Base-by-base conservation (phyloP, 2,113 vertebrate species). In the Platysternon megacephalum region DNA sequence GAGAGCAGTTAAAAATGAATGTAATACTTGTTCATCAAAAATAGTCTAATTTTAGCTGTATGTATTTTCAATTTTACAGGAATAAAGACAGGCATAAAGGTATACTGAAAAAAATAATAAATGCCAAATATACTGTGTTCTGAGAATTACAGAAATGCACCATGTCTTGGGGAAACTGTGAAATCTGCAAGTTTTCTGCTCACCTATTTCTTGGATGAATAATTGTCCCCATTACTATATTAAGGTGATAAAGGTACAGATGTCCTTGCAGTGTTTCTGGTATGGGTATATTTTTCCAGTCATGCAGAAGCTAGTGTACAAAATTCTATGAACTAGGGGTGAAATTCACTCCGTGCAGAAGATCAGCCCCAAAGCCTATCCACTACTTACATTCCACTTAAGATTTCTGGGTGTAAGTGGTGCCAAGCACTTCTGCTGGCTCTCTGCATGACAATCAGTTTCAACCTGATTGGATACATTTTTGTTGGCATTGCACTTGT, bases 1-100 rank as follows among this genome's bases (percentile, higher is more conserved):
- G 80, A 90, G 56, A 55, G 86, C 65, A 88, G 39, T 8, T 72
- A 42, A 87, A 19, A 81, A 82, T 76, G 80, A 53, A 81, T 46
- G 68, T 24, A 44, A 7, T 85, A 17, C 4, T 79, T 49, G 58
- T 1, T 0, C 24, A 39, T 76, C 72, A 80, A 68, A 93, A 90
- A 65, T 24, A 1, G 13, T 82, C 42, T 17, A 65, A 72, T 9
- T 55, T 74, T 65, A 53, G 81, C 46, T 85, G 81, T 35, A 58
- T 90, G 28, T 79, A 1, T 17, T 88, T 93, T 88, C 81, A 28
- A 4, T 5, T 79, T 84, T 52, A 88, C 61, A 91, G 46, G 82
- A 90, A 90, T 42, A 76, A 88, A 90, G 53, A n/a, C 56, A 89
- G 65, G 14, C 22, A 91, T 79, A 79, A 93, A 92, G 87, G 8